These are phyloP conservation scores for Tridacna gigas DNA, from an alignment of 2,888 invertebrate species.

Conservation along the genomic window DNA sequence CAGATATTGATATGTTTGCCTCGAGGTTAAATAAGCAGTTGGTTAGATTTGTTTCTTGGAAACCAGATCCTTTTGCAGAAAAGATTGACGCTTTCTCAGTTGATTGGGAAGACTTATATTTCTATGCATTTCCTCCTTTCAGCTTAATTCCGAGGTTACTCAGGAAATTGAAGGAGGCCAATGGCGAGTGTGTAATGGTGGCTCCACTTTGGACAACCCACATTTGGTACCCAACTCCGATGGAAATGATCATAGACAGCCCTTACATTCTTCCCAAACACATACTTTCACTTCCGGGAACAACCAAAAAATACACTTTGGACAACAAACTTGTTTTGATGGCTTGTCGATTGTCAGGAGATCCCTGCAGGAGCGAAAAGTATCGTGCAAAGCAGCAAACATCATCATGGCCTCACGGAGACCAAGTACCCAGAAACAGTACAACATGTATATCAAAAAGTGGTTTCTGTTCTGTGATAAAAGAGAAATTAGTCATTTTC, in stretches of 20 bases:
- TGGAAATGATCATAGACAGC: constrained; percentile 20
- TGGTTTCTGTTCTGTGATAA: constrained; percentile 39
- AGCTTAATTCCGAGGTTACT: constrained; percentile 25
- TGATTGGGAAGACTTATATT: constrained; percentile 17
- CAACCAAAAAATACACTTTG: constrained; percentile 28
- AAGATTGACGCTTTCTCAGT: constrained; percentile 35
- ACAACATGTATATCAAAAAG: constrained; percentile 29
- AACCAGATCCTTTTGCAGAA: constrained; percentile 29
- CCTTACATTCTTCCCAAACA: constrained; percentile 18
- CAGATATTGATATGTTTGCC: constrained; percentile 32
- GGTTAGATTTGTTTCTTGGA: constrained; percentile 30
- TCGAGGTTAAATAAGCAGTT: constrained; percentile 21
- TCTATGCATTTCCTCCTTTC: constrained; percentile 47
- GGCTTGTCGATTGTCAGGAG: constrained; percentile 36
- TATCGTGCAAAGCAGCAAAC: constrained; percentile 2
- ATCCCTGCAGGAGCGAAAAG: no score
- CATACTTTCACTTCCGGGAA: constrained; percentile 18
- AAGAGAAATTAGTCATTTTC: neutral
- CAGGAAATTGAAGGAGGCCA: constrained; percentile 28
- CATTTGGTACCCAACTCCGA: constrained; percentile 11
- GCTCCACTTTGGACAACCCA: constrained; percentile 35
- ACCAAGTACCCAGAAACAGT: constrained; percentile 14
- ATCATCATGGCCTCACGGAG: constrained; percentile 33
- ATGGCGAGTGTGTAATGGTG: constrained; percentile 34
- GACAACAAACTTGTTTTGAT: constrained; percentile 26